Base-by-base conservation (phyloP, 2,797 vertebrate genomes). In the Gastrophryne carolinensis region DNA sequence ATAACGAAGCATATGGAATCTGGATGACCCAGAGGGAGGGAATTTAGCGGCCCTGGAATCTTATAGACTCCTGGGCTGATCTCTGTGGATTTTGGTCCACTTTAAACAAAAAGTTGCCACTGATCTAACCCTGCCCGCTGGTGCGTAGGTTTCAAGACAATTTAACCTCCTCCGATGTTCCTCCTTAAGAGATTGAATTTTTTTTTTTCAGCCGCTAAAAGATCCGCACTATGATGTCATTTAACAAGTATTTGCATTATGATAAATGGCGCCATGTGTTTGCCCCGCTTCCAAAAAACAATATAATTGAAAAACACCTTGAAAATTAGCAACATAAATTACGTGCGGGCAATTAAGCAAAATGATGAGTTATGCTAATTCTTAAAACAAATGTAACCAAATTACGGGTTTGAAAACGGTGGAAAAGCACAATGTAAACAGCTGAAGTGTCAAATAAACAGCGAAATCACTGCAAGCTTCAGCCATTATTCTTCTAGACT, bases 311-410 rank as follows among this genome's bases (percentile, higher is more conserved):
- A 34, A 34, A 34, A 21, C 19, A 52, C 2, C 6, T 21, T 50
- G 15, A 5, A 29, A 47, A 29, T 9, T 26, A 32, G 62, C 29
- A 32, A 64, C 13, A 30, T 34, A 30, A 35, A 66, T 52, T 66
- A 52, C 52, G 34, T 52, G 19, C 10, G 19, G 47, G 44, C 32
- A 32, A 66, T 67, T 67, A 19, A 34, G 64, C 21, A 32, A 32
- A 53, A 60, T 50, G 49, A 71, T 71, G 39, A 44, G 41, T 60
- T 12, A 37, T 71, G 54, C 27, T 72, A 47, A 72, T 72, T 60
- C 41, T 13, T 23, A 61, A 34, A n/a, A 72, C 23, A 72, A 61
- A 72, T 49, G 57, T 24, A 26, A 26, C 27, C 24, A 60, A 49
- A 72, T 61, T 32, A 67, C 23, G 53, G 50, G 64, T 53, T 67